Base-by-base conservation (phyloP, 2,797 vertebrate genomes). In the Hapalemur alaotrensis region DNA sequence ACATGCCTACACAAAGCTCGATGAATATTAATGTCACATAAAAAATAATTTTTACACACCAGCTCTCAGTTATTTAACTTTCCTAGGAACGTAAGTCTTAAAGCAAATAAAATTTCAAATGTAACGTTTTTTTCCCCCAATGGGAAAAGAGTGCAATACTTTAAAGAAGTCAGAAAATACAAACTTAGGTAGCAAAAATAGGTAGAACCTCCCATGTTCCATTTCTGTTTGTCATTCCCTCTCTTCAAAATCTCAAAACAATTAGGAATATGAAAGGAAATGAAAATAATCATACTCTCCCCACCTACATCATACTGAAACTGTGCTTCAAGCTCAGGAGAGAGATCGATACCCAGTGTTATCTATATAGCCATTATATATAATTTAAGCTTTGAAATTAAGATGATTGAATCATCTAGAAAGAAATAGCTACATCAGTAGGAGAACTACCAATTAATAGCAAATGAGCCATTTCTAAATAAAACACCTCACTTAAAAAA, bases 81-180 rank as follows among this genome's bases (percentile, higher is more conserved):
- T 63, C 87, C 72, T 86, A 97, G 46, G 61, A 95, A 95, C 38
- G 93, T 72, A 89, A 72, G 61, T 48, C 90, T 96, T 95, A 93
- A 96, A 95, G 50, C 65, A 96, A 94, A 41, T 89, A 95, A 94
- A 83, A 93, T 57, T 88, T 92, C 25, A 96, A 82, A 93, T 35
- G 13, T 83, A 13, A 9, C 25, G 15, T 38, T 35, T 89, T n/a
- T 75, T 32, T 9, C 17, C 48, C 67, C n/a, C 41, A 78, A 57
- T 23, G 48, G 48, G 61, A 87, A 78, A 96, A 91, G 48, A 93
- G 50, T 90, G 35, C 65, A 72, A 91, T 28, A 83, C 41, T 69
- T 87, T 69, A 88, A 96, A 93, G 70, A 88, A 92, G 61, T 67
- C 41, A 94, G 75, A 93, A 96, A 95, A 97, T 57, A n/a, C 61